phyloP scores from a whole-genome alignment of 1,140 invertebrate species.

The Onthophagus taurus region DNA sequence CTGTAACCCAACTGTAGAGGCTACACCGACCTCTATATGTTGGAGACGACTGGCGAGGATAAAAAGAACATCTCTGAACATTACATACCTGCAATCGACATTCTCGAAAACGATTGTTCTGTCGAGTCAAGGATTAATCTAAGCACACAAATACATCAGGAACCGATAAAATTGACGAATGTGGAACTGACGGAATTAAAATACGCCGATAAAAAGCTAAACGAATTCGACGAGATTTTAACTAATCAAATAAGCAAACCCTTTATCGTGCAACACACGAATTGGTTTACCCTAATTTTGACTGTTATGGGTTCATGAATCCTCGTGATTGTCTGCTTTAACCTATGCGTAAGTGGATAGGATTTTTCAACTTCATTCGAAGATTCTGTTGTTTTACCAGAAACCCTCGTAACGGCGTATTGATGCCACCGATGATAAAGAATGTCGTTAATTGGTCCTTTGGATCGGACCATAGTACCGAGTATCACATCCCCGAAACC shows the following conservation, averaged over 20 bases:
- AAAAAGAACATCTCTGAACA: conserved; percentile 1
- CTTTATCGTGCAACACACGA: conserved; percentile 2
- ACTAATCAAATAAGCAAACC: neutral
- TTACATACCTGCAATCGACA: conserved; percentile 2
- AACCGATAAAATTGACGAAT: neutral
- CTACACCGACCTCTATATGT: neutral
- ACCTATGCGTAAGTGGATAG: too few species aligned
- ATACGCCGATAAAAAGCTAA: conserved; percentile 1
- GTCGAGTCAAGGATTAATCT: neutral
- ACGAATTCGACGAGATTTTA: neutral
- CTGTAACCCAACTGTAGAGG: neutral
- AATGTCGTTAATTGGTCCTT: too few species aligned
- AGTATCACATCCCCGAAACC: too few species aligned
- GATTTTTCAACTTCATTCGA: too few species aligned
- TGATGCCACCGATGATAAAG: too few species aligned
- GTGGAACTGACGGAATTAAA: conserved; percentile 3
- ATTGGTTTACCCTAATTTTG: conserved; percentile 5
- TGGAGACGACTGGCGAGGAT: neutral
- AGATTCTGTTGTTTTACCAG: too few species aligned
- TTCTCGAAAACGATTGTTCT: conserved; percentile 4
- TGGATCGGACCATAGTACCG: too few species aligned
- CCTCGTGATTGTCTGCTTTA: too few species aligned
- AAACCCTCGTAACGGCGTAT: too few species aligned
- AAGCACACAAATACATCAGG: neutral
- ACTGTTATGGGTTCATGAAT: too few species aligned